Base-by-base conservation (phyloP, 2,888 invertebrate genomes). In the Tholera decimalis region DNA sequence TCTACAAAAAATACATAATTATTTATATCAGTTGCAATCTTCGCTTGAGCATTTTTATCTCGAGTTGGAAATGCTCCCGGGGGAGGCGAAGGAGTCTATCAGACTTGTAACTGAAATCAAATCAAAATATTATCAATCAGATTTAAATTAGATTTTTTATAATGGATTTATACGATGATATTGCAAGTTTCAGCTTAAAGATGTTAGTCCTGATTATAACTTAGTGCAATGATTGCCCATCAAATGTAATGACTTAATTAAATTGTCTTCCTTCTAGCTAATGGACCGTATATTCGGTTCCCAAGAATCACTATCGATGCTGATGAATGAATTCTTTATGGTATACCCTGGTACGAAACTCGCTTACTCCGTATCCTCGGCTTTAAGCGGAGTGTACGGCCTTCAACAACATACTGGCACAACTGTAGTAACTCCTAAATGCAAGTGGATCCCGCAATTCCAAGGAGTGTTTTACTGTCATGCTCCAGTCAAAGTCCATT, bases 401-500 rank as follows among this genome's bases (percentile, higher is more conserved):
- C 46, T 94, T 0, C 83, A 89, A 2, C 92, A 93, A 41, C 83
- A 90, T 49, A 76, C 41, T 18, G 94, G 95, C 0, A 57, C 59
- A 0, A 73, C 88, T 1, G 44, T 61, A 0, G 72, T 91, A 0
- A 87, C 90, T 2, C 61, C 89, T 0, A 86, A 82, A 47, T 92
- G 93, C 85, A 90, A 87, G 57, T 95, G 95, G 95, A 83, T 95
- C 0, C 94, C 95, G 0, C 93, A 88, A 55, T 94, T 95, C 53
- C 93, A 91, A 90, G 92, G 89, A 33, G 86, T 92, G 0, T 95
- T 93, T 61, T 89, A 83, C 67, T 93, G 94, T 56, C 95, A 95
- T 47, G 76, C 77, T 0, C 83, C 84, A 1, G 92, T 93, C 0
- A 92, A 93, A 74, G 93, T 93, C 0, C 93, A 95, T 69, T 88